Conservation (phyloP, 2,888 invertebrate genomes). For the Timema podura region DNA sequence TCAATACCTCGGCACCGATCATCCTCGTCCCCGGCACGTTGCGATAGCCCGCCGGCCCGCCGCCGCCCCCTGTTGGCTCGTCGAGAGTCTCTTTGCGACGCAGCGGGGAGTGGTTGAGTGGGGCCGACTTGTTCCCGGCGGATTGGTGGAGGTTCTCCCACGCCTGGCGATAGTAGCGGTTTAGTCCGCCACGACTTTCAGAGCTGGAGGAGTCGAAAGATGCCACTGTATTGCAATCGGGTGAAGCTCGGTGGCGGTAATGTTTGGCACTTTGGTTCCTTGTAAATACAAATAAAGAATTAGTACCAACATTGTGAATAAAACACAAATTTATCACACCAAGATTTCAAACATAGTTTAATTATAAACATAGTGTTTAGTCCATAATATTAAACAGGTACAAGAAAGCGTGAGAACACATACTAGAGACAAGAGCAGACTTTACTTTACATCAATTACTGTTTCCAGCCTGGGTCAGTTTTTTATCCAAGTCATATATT, state of each 20-base stretch:
- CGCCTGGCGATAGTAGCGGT: constrained; percentile 84
- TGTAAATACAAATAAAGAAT: constrained; percentile 32
- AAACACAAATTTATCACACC: no score
- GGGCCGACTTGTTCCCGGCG: constrained; percentile 32
- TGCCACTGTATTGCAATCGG: constrained; percentile 87
- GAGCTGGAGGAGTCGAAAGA: constrained; percentile 85
- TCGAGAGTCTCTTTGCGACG: constrained; percentile 69
- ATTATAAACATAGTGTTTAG: no score
- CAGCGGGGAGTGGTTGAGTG: constrained; percentile 53
- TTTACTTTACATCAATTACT: no score
- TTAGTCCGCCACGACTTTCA: constrained; percentile 72
- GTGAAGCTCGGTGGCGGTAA: constrained; percentile 82
- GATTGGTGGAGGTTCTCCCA: constrained; percentile 87
- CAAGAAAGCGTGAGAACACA: no score
- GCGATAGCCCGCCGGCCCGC: constrained; percentile 43
- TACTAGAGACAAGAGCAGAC: no score
- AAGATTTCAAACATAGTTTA: no score
- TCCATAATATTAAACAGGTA: no score
- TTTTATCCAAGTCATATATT: no score
- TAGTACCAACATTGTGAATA: no score
- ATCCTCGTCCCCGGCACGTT: constrained; percentile 30
- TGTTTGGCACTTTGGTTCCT: constrained; percentile 81
- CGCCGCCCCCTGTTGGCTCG: constrained; percentile 66
- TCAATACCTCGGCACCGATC: constrained; percentile 50
- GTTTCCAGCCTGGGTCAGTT: no score